These are phyloP conservation scores for Neocloeon triangulifer DNA, from an alignment of 1,140 invertebrate genomes.

Conservation along the genomic window DNA sequence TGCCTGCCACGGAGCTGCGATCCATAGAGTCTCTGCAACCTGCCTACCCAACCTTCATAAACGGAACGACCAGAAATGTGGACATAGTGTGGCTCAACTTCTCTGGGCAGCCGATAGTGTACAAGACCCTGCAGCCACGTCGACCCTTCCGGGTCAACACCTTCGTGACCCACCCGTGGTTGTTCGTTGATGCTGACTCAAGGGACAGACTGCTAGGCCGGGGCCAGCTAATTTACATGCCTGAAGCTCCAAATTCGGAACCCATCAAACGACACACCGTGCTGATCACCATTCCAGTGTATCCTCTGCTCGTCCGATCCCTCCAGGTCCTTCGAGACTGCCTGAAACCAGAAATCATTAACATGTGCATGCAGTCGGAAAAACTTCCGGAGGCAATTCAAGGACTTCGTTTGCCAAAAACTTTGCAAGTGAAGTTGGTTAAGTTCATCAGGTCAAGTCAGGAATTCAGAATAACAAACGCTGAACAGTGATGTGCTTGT, in stretches of 20 bases:
- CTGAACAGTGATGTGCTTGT: too few relatives aligned
- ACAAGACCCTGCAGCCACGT: slow-evolving; percentile 24
- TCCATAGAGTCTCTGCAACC: slow-evolving; percentile 7
- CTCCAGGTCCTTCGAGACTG: slow-evolving; percentile 14
- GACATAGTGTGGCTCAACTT: slow-evolving; percentile 56
- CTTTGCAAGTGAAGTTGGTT: too few relatives aligned
- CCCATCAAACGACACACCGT: slow-evolving; percentile 11
- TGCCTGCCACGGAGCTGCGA: background rate
- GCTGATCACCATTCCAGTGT: slow-evolving; percentile 17
- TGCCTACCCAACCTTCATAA: slow-evolving; percentile 41
- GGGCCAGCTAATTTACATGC: slow-evolving; percentile 17
- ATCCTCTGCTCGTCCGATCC: slow-evolving; percentile 15
- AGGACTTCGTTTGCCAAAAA: too few relatives aligned
- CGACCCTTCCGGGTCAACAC: slow-evolving; percentile 38
- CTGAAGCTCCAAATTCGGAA: slow-evolving; percentile 12
- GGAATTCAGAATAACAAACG: too few relatives aligned
- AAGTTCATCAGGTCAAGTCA: too few relatives aligned
- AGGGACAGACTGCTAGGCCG: slow-evolving; percentile 23
- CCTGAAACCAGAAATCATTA: too few relatives aligned
- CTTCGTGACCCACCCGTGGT: slow-evolving; percentile 47
- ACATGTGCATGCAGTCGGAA: too few relatives aligned
- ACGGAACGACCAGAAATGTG: slow-evolving; percentile 31
- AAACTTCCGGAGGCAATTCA: too few relatives aligned
- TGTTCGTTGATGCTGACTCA: slow-evolving; percentile 35
- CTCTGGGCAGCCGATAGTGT: slow-evolving; percentile 28